Evolutionary conservation across 1,140 invertebrate genomes (phyloP), one percentile per base, ranked within the genome.

Genomic region (Caerostris darwini): DNA sequence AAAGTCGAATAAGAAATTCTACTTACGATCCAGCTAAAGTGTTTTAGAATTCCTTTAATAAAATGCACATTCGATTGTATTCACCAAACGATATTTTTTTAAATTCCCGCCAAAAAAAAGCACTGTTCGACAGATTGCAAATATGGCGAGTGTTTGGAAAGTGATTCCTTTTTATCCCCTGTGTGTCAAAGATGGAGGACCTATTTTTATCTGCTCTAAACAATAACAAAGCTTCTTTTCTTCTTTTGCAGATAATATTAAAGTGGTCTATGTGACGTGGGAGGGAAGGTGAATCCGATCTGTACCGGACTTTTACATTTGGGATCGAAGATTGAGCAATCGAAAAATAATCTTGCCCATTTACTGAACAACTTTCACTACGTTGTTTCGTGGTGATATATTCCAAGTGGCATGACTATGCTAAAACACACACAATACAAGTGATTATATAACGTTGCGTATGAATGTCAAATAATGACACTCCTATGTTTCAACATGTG

Each of bases 301-400:
- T 77, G 71, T 77, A 77, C 71, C 71, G 71, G 71, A 77, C 71
- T 77, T 77, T 64, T 77, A 77, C 34, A 77, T 77, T 50, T 77
- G 71, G 71, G 10, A 77, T 77, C 71, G 14, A 50, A 64, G 34
- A 12, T 77, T 77, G 7, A 19, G 34, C 71, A 77, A 77, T 5
- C 0, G 71, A 53, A 77, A 34, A 34, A 12, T 77, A 77, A 77
- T 77, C 71, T 77, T 77, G 3, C 71, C 8, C 71, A 53, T 77
- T 50, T 34, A 77, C 34, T 5, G 71, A 67, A 67, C 61, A 67
- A 67, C 14, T 53, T 50, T 12, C 71, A 12, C 34, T 77, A 77
- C 71, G 71, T 77, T 50, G 34, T 77, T 77, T 77, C 34, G 61
- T 64, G 4, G 61, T 4, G 61, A 17, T 12, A 64, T 64, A 77